A percentile compares a stretch with the other conserved stretches of the same genome.
Evolutionary conservation across 2,113 vertebrate species (phyloP).

Genomic region (Potamarius usumacintae): DNA sequence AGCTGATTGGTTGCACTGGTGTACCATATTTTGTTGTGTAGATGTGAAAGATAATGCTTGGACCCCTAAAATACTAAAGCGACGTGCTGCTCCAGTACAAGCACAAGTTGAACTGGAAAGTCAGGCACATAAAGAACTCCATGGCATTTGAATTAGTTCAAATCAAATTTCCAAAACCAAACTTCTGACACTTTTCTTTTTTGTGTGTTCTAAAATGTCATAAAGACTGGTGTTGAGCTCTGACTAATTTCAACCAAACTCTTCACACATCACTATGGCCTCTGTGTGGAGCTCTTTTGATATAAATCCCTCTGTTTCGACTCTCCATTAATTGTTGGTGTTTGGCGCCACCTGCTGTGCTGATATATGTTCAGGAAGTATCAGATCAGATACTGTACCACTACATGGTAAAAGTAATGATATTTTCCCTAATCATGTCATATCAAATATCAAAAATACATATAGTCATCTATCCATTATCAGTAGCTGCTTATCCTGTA

Average conservation of each 20-base stretch:
- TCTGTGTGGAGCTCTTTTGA: neutral
- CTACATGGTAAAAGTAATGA: neutral
- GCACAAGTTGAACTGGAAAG: neutral
- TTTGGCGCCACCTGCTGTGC: slow-evolving; percentile 45
- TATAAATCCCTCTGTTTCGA: neutral
- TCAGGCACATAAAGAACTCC: neutral
- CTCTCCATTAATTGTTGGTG: neutral
- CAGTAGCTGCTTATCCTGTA: too few relatives aligned
- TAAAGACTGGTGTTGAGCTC: neutral
- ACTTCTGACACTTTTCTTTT: neutral
- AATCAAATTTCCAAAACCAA: neutral
- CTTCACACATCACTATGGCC: neutral
- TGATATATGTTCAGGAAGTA: neutral
- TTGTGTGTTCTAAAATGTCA: neutral
- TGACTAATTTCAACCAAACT: neutral
- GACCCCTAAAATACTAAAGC: too few relatives aligned
- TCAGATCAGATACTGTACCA: neutral
- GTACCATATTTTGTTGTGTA: too few relatives aligned
- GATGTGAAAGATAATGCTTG: too few relatives aligned
- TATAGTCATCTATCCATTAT: neutral
- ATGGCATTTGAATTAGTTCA: neutral
- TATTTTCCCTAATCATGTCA: neutral
- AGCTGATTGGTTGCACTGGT: too few relatives aligned
- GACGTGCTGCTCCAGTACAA: too few relatives aligned
- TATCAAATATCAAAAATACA: neutral